Conservation (phyloP, 2,113 vertebrate genomes). For the Verasper variegatus region DNA sequence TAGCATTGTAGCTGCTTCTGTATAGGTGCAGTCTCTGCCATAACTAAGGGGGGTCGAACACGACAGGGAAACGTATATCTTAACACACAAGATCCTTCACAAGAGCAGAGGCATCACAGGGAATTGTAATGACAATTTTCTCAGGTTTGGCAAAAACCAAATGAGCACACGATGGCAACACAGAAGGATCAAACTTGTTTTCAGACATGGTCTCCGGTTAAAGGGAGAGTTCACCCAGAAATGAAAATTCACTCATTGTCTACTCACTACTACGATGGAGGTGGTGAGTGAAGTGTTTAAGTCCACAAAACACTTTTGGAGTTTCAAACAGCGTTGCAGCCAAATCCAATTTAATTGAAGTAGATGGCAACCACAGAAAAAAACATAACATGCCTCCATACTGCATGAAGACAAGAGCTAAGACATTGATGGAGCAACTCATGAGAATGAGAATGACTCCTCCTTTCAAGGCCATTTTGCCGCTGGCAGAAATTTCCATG, state of each 20-base stretch:
- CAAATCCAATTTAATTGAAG: too few species aligned
- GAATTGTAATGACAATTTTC: background rate
- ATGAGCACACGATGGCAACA: conserved; percentile 34
- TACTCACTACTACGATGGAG: too few species aligned
- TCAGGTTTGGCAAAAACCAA: conserved; percentile 40
- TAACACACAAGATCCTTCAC: background rate
- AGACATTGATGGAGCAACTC: conserved; percentile 54
- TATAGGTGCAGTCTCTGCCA: conserved; percentile 6
- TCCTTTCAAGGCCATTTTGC: conserved; percentile 51
- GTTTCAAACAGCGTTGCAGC: too few species aligned
- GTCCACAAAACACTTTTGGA: too few species aligned
- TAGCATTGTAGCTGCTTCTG: conserved; percentile 37
- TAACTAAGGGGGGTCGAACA: conserved; percentile 19
- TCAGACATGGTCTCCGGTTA: too few species aligned
- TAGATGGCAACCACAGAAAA: too few species aligned
- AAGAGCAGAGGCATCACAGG: conserved; percentile 10
- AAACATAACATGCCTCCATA: too few species aligned
- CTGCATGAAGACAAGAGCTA: background rate
- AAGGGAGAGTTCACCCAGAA: too few species aligned
- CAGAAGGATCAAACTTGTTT: conserved; percentile 28
- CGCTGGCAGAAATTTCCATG: conserved; percentile 61
- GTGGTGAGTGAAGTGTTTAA: too few species aligned
- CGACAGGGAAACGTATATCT: conserved; percentile 12
- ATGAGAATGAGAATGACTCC: conserved; percentile 37
- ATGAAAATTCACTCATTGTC: too few species aligned